Evolutionary conservation across 2,888 invertebrate genomes (phyloP).

Genomic region (Ernsta delagoae): DNA sequence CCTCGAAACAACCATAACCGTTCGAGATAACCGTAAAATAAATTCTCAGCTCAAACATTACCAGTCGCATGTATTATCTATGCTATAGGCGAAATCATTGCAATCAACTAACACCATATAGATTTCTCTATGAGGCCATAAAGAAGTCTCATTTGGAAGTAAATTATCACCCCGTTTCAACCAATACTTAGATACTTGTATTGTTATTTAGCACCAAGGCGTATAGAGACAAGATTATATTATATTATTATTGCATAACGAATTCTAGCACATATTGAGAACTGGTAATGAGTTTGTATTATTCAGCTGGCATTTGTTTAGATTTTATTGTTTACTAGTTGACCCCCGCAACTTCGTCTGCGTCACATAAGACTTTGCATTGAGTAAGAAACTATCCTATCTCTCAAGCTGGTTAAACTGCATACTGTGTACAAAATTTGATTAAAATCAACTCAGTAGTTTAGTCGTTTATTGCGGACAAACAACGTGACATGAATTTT

Average conservation of each 20-base stretch:
- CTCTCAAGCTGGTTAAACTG: too few species aligned
- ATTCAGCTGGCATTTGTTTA: slow-evolving; percentile 1
- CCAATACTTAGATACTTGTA: slow-evolving; percentile 11
- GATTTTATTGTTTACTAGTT: too few species aligned
- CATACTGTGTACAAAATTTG: too few species aligned
- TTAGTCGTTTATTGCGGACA: too few species aligned
- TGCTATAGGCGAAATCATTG: slow-evolving; percentile 30
- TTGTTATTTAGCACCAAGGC: slow-evolving; percentile 32
- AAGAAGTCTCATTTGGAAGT: slow-evolving; percentile 44
- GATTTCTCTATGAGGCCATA: slow-evolving; percentile 38
- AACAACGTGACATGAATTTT: too few species aligned
- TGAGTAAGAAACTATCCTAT: too few species aligned
- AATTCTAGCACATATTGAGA: background rate
- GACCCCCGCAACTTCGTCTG: too few species aligned
- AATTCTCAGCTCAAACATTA: slow-evolving; percentile 20
- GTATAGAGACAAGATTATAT: background rate
- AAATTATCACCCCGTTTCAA: slow-evolving; percentile 42
- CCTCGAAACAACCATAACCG: slow-evolving; percentile 18
- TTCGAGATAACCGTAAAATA: slow-evolving; percentile 29
- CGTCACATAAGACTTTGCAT: too few species aligned
- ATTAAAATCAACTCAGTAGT: too few species aligned
- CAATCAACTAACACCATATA: slow-evolving; percentile 37
- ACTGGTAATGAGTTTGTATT: slow-evolving; percentile 21
- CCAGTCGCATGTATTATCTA: slow-evolving; percentile 23
- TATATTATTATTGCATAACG: slow-evolving; percentile 16